Evolutionary conservation across 2,888 invertebrate genomes (phyloP).

Genomic region (Cheilosia scutellata): DNA sequence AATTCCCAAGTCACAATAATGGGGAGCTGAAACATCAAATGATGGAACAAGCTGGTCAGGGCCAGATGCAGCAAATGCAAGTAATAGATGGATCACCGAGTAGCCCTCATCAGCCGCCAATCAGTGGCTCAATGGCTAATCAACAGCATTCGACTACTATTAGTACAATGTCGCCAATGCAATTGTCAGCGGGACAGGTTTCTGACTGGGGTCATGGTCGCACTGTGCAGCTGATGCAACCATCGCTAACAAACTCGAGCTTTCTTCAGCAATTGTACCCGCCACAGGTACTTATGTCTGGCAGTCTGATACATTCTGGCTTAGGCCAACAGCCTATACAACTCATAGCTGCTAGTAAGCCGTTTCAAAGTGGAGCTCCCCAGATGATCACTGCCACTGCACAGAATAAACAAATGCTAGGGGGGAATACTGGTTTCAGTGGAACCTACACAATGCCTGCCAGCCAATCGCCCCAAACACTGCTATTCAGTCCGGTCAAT

Average conservation of each 20-base stretch:
- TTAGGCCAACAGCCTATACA: constrained; percentile 85
- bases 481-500: constrained; percentile 87
- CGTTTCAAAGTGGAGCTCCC: constrained; percentile 92
- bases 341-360: constrained; percentile 93
- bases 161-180: constrained; percentile 91
- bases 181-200: constrained; percentile 87
- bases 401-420: constrained; percentile 89
- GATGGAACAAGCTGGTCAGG: constrained; percentile 84
- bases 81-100: constrained; percentile 83
- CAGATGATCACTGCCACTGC: constrained; percentile 91
- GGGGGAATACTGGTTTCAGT: constrained; percentile 82
- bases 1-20: constrained; percentile 81
- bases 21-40: constrained; percentile 81
- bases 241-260: constrained; percentile 87
- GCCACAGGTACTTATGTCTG: constrained; percentile 93
- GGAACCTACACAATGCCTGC: constrained; percentile 91
- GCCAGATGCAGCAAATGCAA: constrained; percentile 85
- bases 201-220: constrained; percentile 90
- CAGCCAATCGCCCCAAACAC: constrained; percentile 91
- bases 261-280: constrained; percentile 91
- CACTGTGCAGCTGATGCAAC: constrained; percentile 93
- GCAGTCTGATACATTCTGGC: constrained; percentile 88
- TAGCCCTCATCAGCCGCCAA: constrained; percentile 85
- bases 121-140: constrained; percentile 79
- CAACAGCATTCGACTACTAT: constrained; percentile 87